Conservation (phyloP, 1,140 invertebrate genomes). For the Diorhabda carinulata region DNA sequence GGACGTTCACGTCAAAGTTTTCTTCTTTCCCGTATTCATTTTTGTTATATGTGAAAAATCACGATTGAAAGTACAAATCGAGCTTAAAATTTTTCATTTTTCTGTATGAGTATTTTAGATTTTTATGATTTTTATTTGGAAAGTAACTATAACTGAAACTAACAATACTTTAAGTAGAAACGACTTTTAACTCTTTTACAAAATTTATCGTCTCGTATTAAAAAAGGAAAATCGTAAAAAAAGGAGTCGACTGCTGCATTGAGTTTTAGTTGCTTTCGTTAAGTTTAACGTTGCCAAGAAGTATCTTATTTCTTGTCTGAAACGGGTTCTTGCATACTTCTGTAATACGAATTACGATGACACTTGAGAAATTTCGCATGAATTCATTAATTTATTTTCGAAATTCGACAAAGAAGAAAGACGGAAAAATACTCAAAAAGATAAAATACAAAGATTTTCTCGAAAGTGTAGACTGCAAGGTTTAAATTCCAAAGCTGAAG, state of each 20-base stretch:
- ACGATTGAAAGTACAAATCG: too few relatives aligned
- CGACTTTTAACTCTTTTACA: background rate
- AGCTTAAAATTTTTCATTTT: too few relatives aligned
- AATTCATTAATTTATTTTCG: background rate
- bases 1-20: too few relatives aligned
- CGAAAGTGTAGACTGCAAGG: constrained; percentile 19
- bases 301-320: background rate
- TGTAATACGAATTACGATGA: background rate
- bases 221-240: background rate
- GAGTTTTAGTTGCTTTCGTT: constrained; percentile 1
- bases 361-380: background rate
- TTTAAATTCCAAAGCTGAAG: constrained; percentile 5
- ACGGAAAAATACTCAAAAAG: constrained; percentile 2
- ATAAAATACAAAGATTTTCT: background rate
- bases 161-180: too few relatives aligned
- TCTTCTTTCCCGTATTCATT: too few relatives aligned
- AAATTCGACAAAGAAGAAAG: background rate
- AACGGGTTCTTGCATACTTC: background rate
- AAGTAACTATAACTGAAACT: too few relatives aligned
- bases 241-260: background rate
- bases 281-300: background rate
- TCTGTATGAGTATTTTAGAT: too few relatives aligned
- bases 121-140: too few relatives aligned
- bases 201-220: background rate
- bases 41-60: too few relatives aligned